Conservation (phyloP, 1,140 invertebrate genomes). For the Bombus turneri region DNA sequence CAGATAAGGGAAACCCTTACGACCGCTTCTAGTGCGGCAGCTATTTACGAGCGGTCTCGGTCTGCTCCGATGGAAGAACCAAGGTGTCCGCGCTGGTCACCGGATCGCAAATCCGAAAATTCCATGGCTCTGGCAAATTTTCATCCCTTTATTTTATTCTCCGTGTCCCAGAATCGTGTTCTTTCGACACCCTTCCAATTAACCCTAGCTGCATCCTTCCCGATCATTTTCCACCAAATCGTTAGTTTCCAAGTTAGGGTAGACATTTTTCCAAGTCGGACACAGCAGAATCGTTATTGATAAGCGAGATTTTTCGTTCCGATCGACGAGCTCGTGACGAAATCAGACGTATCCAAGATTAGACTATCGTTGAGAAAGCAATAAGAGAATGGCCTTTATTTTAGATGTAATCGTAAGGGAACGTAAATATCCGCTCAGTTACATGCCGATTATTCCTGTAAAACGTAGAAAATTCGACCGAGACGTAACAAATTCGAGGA, state of each 20-base stretch:
- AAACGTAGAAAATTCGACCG: no score
- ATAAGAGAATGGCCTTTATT: no score
- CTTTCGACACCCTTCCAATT: no score
- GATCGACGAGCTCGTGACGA: neutral
- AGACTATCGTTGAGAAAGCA: no score
- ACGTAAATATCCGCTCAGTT: no score
- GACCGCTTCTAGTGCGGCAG: conserved; percentile 48
- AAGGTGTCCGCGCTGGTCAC: conserved; percentile 15
- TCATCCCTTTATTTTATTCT: conserved; percentile 1
- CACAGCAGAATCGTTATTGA: neutral
- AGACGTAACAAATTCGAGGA: no score
- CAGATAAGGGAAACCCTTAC: conserved; percentile 68
- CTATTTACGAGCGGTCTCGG: conserved; percentile 65
- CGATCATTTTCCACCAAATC: no score
- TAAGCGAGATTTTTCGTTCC: neutral
- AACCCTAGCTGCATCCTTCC: no score
- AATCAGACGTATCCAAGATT: no score
- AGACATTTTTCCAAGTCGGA: neutral
- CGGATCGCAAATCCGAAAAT: conserved; percentile 42
- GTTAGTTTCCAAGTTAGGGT: neutral
- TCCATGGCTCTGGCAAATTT: conserved; percentile 34
- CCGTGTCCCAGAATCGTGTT: conserved; percentile 14
- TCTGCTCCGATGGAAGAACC: conserved; percentile 48
- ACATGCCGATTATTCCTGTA: no score
- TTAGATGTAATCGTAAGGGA: no score